A percentile compares a stretch with the other conserved stretches of the same genome.
Evolutionary conservation across 2,113 vertebrate species (phyloP).

Genomic region (Amblyornis subalaris): DNA sequence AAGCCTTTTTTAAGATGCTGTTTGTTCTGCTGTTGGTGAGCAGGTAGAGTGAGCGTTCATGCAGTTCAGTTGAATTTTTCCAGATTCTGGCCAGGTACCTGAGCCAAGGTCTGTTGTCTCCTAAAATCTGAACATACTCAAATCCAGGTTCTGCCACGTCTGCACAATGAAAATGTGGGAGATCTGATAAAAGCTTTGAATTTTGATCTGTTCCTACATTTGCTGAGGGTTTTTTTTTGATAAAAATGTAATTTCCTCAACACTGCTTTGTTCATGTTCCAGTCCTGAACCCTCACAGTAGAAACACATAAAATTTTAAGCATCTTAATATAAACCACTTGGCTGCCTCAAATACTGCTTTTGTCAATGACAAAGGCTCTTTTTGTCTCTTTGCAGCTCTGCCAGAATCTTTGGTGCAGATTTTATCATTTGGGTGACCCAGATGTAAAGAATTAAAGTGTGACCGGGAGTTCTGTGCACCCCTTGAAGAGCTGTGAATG

Average conservation of each 20-base stretch:
- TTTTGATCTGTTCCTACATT: background rate
- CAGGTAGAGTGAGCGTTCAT: background rate
- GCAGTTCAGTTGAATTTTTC: background rate
- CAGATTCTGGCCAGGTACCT: background rate
- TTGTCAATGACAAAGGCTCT: background rate
- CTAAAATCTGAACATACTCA: background rate
- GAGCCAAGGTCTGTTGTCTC: background rate
- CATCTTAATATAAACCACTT: constrained; percentile 32
- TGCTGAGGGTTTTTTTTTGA: background rate
- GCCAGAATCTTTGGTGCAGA: constrained; percentile 18
- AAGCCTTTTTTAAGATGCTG: background rate
- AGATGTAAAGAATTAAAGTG: background rate
- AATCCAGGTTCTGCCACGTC: background rate
- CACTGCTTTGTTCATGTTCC: constrained; percentile 35
- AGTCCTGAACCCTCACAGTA: background rate
- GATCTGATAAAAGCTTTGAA: background rate
- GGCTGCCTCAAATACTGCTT: background rate
- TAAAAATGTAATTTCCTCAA: background rate
- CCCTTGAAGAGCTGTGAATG: background rate
- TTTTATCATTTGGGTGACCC: constrained; percentile 9
- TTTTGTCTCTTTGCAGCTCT: background rate
- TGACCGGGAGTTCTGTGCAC: background rate
- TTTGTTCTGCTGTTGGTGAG: background rate
- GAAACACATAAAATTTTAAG: constrained; percentile 10
- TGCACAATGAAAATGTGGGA: background rate